phyloP scores from a whole-genome alignment of 2,797 vertebrate genomes.

The Carapus acus region DNA sequence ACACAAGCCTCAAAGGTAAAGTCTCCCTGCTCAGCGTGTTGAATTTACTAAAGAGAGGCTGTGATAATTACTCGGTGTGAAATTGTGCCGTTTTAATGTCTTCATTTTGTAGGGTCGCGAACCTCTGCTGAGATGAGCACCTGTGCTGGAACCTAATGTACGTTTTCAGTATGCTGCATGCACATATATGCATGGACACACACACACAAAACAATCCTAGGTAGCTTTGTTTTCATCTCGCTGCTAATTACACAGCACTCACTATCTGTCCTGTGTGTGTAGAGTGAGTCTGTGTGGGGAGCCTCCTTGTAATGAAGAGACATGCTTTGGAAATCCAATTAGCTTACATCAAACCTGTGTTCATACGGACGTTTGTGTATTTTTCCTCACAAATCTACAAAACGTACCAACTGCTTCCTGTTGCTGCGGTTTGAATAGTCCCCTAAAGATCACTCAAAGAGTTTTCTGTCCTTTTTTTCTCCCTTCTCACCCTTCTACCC shows the following conservation, averaged over 20 bases:
- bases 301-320: constrained; percentile 1
- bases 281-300: neutral
- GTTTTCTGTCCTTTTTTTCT: constrained; percentile 39
- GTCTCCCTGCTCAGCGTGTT: too few relatives aligned
- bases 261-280: constrained; percentile 1
- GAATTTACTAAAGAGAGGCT: too few relatives aligned
- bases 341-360: constrained; percentile 17
- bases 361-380: constrained; percentile 3
- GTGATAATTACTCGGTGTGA: too few relatives aligned
- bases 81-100: too few relatives aligned
- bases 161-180: too few relatives aligned
- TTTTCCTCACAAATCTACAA: constrained; percentile 17
- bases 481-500: constrained; percentile 4
- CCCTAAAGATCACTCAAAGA: constrained; percentile 42
- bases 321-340: constrained; percentile 6
- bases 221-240: constrained; percentile 10
- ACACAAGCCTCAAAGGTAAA: too few relatives aligned
- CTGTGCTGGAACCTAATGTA: too few relatives aligned
- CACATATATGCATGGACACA: too few relatives aligned
- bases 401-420: constrained; percentile 9
- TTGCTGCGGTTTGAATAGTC: constrained; percentile 23
- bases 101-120: too few relatives aligned
- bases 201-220: constrained; percentile 11
- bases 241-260: constrained; percentile 1
- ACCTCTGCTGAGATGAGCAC: too few relatives aligned